Base-by-base conservation (phyloP, 2,113 vertebrate species). In the Ciconia boyciana region DNA sequence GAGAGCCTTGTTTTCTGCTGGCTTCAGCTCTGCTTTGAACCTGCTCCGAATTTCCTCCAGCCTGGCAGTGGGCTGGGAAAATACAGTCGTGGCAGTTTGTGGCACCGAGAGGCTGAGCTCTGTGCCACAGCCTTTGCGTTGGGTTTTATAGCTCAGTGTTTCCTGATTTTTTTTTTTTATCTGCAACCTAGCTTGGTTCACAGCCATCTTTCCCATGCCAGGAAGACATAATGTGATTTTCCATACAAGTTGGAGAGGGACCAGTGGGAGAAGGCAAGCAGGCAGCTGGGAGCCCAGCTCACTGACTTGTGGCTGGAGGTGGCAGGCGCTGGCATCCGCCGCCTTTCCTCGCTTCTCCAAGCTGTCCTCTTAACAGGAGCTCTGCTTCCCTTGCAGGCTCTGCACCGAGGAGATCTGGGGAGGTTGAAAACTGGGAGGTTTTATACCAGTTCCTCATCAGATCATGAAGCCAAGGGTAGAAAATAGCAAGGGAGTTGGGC, bases 11-110 rank as follows among this genome's bases (percentile, higher is more conserved):
- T 92, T 93, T 74, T 68, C 92, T 90, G 79, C 83, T 93, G 96
- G 96, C 94, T 64, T 26, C 92, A 54, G 76, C 89, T 81, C 80
- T 70, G 86, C 94, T 71, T 76, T 61, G 51, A 96, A 87, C 94
- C 83, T 93, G 83, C 87, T 94, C 89, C 0, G 44, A 89, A 61
- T 94, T 94, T 87, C 86, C 94, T 94, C 80, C 3, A 29, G 94
- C 86, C 96, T 95, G 94, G 95, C 88, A 95, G 26, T 10, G 89
- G 80, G 94, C 92, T 95, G 92, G 77, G 93, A 94, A 95, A 94
- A 83, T 1, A 75, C 57, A 89, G 69, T 95, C 70, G 69, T 95
- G 97, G 96, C 92, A 87, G 60, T 61, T 36, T 46, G 96, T 91
- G 95, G 96, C 89, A 60, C 46, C 0, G 6, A 31, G 60, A 83